Base-by-base conservation (phyloP, 1,140 invertebrate species). In the Heliconius melpomene region DNA sequence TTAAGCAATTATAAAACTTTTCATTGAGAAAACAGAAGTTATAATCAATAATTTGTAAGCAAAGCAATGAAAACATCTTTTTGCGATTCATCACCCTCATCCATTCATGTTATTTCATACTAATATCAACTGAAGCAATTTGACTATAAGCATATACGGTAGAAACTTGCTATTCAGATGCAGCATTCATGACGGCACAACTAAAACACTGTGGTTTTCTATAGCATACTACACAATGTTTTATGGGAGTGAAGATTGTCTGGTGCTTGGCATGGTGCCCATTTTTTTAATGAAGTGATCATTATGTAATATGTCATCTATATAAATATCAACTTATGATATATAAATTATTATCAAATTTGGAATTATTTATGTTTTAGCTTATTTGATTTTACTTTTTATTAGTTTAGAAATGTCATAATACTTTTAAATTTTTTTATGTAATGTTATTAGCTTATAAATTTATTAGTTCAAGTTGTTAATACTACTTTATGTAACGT, bases 91-190 rank as follows among this genome's bases (percentile, higher is more conserved):
- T 20, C 50, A 9, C 54, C n/a, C n/a, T 57, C 54, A n/a, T 57
- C 8, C 2, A 0, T 23, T 9, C n/a, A 57, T 57, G n/a, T 57
- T 11, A 23, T 38, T 38, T 32, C 6, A n/a, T 72, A 26, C 87
- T 89, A 86, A 91, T 83, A 88, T 89, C 86, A 90, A 90, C 84
- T 84, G 88, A 91, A 93, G 91, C 91, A 81, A 90, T 88, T 87
- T 85, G 77, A 89, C 88, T 91, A 90, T 84, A 93, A 93, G 91
- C 91, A 76, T 83, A 81, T 79, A 86, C 80, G 80, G 88, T 91
- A 89, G 88, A 88, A 89, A 87, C 86, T 83, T 87, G 86, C 85
- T 86, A 88, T 50, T 82, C 79, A 81, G 71, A 57, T 81, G 78
- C 77, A 81, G 57, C 29, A 72, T 81, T 80, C 75, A 77, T 79